A percentile compares a stretch with the other conserved stretches of the same genome.
phyloP scores from a whole-genome alignment of 2,113 vertebrate genomes.

The Puffinus mauretanicus region DNA sequence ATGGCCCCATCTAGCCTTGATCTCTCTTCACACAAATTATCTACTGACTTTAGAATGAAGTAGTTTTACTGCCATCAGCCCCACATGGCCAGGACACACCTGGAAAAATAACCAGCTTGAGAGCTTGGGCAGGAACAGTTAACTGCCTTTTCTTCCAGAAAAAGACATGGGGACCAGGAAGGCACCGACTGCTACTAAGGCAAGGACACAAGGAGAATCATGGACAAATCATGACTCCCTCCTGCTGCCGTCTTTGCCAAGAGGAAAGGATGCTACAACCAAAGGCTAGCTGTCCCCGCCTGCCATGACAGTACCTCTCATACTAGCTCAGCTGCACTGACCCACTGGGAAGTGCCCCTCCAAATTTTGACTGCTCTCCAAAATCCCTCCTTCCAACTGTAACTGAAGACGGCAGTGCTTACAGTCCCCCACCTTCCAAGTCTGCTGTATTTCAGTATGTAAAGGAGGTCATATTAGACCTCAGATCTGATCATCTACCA shows the following conservation, averaged over 20 bases:
- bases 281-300: not conserved
- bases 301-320: not conserved
- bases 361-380: not conserved
- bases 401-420: not conserved
- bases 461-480: not conserved
- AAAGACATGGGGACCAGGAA: not conserved
- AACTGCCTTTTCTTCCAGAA: not conserved
- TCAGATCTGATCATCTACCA: not conserved
- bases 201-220: not conserved
- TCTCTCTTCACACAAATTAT: not conserved
- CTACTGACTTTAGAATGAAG: not conserved
- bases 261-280: not conserved
- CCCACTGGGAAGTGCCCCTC: not conserved
- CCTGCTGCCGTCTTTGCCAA: not conserved
- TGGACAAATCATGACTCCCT: fast-evolving
- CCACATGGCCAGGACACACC: not conserved
- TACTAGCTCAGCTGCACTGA: not conserved
- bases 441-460: not conserved
- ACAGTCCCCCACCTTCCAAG: not conserved
- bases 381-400: not conserved
- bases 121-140: not conserved
- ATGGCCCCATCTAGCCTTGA: not conserved
- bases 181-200: not conserved
- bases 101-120: not conserved
- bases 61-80: not conserved